These are phyloP conservation scores for Camponotus fellah DNA, from an alignment of 2,888 invertebrate species.

Conservation along the genomic window DNA sequence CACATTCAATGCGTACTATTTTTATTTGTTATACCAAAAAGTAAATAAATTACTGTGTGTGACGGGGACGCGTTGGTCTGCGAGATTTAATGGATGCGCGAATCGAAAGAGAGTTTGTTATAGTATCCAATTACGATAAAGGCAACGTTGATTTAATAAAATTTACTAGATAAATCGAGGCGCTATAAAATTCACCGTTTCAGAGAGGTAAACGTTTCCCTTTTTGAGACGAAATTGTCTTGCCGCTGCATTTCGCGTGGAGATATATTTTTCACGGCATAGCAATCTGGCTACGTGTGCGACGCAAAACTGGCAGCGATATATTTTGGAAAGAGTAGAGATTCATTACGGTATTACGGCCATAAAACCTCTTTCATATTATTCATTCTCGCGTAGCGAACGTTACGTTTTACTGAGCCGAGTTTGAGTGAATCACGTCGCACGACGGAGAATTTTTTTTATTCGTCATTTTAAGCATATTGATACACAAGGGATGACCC, in stretches of 20 bases:
- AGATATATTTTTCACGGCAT: conserved; percentile 45
- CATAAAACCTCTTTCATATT: conserved; percentile 53
- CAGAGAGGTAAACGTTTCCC: conserved; percentile 46
- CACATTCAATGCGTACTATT: conserved; percentile 38
- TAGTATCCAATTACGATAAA: conserved; percentile 14
- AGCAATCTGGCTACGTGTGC: conserved; percentile 51
- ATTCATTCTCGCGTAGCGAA: conserved; percentile 54
- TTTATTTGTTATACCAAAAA: conserved; percentile 40
- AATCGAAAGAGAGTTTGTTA: conserved; percentile 39
- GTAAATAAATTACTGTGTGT: conserved; percentile 37
- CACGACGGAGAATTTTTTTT: conserved; percentile 16
- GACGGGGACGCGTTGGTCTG: not conserved
- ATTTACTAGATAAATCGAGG: conserved; percentile 46
- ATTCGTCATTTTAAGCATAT: not conserved
- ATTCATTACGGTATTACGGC: conserved; percentile 53
- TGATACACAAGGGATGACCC: too few relatives aligned
- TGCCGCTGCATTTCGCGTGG: conserved; percentile 49
- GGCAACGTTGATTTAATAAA: conserved; percentile 51
- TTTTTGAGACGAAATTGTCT: conserved; percentile 52
- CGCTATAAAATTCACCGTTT: conserved; percentile 46
- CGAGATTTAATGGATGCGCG: conserved; percentile 34
- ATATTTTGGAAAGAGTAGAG: conserved; percentile 55
- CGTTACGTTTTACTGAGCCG: conserved; percentile 43
- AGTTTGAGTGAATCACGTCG: conserved; percentile 45
- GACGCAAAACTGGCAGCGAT: conserved; percentile 49